phyloP scores from a whole-genome alignment of 2,888 invertebrate genomes.

The Ethmia dodecea region DNA sequence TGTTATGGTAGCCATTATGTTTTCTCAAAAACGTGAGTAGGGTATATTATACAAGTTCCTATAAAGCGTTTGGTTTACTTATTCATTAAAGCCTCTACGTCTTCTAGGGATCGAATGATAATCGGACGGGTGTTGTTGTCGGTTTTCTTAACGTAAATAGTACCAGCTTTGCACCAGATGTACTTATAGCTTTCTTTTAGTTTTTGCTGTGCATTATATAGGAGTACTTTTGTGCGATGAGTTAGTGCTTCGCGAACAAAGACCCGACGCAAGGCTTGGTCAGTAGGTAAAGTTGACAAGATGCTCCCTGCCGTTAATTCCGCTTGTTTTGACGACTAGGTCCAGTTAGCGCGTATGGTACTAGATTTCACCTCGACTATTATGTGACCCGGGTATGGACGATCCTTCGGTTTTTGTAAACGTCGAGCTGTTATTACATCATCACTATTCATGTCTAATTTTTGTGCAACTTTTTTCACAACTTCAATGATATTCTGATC shows the following conservation, averaged over 20 bases:
- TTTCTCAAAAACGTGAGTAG: neutral
- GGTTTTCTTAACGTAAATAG: neutral
- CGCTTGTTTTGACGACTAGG: neutral
- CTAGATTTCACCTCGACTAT: neutral
- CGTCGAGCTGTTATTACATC: constrained; percentile 5
- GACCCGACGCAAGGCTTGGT: neutral
- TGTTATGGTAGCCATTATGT: no score
- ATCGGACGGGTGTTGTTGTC: neutral
- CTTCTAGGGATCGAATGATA: neutral
- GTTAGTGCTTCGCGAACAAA: neutral
- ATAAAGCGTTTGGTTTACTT: neutral
- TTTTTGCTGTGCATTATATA: neutral
- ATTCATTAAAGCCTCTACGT: neutral
- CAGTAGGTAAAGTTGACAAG: neutral
- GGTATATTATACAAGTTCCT: neutral
- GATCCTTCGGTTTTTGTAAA: constrained; percentile 1
- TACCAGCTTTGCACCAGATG: neutral
- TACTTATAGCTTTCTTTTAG: neutral
- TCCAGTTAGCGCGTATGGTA: neutral
- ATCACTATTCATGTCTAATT: constrained; percentile 4
- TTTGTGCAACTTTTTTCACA: constrained; percentile 6
- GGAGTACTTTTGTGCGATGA: neutral
- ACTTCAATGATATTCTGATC: constrained; percentile 3
- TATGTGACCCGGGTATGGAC: neutral
- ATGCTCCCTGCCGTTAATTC: neutral